Conservation (phyloP, 2,888 invertebrate genomes). For the Bugula neritina region DNA sequence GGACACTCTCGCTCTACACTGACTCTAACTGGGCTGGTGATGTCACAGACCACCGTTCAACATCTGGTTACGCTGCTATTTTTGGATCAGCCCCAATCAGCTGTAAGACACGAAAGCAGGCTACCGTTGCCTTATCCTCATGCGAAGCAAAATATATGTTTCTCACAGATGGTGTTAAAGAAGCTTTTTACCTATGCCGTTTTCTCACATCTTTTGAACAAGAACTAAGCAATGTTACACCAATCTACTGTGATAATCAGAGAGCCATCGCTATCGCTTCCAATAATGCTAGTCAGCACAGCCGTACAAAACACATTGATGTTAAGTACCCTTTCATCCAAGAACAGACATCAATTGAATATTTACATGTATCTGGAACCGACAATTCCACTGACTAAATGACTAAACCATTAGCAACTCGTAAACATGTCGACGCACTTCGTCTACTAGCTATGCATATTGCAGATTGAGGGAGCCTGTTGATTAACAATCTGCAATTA, state of each 20-base stretch:
- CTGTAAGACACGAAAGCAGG: neutral
- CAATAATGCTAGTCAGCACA: neutral
- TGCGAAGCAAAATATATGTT: neutral
- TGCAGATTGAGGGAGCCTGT: no score
- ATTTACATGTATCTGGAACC: no score
- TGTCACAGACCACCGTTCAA: neutral
- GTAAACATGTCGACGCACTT: no score
- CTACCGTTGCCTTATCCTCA: neutral
- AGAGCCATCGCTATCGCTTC: neutral
- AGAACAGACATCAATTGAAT: no score
- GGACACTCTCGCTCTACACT: neutral
- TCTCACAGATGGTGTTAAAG: neutral
- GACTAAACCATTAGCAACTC: no score
- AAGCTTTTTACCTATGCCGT: neutral
- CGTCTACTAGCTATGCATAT: no score
- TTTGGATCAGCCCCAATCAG: neutral
- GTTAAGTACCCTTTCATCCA: no score
- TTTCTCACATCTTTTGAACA: neutral
- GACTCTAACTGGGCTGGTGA: constrained; percentile 8
- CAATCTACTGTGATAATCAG: neutral
- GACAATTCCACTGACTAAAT: no score
- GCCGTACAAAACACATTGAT: neutral
- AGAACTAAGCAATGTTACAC: neutral
- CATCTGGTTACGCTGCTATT: neutral
- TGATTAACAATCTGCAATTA: no score